These are phyloP conservation scores for Cryptomyrus ogoouensis DNA, from an alignment of 2,113 vertebrate genomes.

Conservation along the genomic window DNA sequence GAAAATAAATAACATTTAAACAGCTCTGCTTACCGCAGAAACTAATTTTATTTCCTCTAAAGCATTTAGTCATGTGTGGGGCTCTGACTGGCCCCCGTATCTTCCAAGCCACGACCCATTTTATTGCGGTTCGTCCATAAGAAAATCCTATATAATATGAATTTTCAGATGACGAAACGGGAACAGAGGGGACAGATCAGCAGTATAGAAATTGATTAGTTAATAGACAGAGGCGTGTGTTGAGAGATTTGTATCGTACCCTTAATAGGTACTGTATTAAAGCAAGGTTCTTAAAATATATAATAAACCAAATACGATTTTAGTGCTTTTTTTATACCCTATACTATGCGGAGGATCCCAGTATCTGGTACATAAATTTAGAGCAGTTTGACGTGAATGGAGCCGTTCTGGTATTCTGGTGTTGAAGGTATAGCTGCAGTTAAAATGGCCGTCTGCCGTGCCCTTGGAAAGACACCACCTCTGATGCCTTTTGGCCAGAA, in stretches of 20 bases:
- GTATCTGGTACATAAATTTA: slow-evolving; percentile 59
- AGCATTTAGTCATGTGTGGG: slow-evolving; percentile 80
- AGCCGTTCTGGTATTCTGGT: slow-evolving; percentile 51
- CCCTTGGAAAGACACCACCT: background rate
- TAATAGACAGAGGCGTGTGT: slow-evolving; percentile 83
- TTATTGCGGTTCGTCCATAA: slow-evolving; percentile 90
- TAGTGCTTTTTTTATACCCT: slow-evolving; percentile 17
- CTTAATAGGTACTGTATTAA: slow-evolving; percentile 99
- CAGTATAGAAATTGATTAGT: slow-evolving; percentile 99
- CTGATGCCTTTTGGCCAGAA: background rate
- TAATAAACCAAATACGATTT: slow-evolving; percentile 64
- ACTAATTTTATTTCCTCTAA: slow-evolving; percentile 93
- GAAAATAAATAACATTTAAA: slow-evolving; percentile 99
- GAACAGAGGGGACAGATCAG: slow-evolving; percentile 86
- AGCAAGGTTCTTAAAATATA: slow-evolving; percentile 93
- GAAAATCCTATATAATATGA: slow-evolving; percentile 91
- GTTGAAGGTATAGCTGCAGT: slow-evolving; percentile 57
- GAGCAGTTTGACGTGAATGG: slow-evolving; percentile 47
- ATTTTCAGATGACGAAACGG: slow-evolving; percentile 98
- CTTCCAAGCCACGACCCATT: slow-evolving; percentile 77
- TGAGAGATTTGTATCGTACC: slow-evolving; percentile 99
- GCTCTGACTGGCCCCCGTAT: slow-evolving; percentile 72
- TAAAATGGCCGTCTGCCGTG: slow-evolving; percentile 31
- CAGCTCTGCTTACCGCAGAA: slow-evolving; percentile 99
- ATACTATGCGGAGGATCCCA: slow-evolving; percentile 37